Base-by-base conservation (phyloP, 2,888 invertebrate genomes). In the Nasonia oneida region DNA sequence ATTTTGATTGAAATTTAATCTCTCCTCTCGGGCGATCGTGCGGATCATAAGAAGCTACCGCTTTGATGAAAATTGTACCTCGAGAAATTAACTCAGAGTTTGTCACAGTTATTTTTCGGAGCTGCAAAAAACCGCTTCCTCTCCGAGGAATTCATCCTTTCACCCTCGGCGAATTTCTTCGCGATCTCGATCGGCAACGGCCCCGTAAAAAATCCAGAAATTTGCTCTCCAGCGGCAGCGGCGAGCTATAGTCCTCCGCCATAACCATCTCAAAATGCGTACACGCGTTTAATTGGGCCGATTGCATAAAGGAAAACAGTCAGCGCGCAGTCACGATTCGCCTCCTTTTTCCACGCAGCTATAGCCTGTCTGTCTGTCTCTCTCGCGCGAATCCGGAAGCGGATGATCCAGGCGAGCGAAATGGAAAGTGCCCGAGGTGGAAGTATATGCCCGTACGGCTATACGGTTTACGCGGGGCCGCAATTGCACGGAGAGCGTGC, bases 281-380 rank as follows among this genome's bases (percentile, higher is more conserved):
- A 37, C 3, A 15, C 18, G n/a, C 1, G 53, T 42, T 42, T 70
- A 83, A 77, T 83, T 83, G 73, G 79, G 71, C 6, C 78, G 83
- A 84, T 84, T 84, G 83, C 83, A 79, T 84, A 84, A 84, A 74
- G 8, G 74, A 78, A 84, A 84, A 78, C 15, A 74, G 33, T 70
- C 67, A 61, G 23, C 61, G 61, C 23, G 18, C 8, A 64, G 18
- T 18, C 64, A 3, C 71, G 71, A 15, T 73, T 15, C 37, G n/a
- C 18, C 39, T 73, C n/a, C 33, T n/a, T 61, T n/a, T 61, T n/a
- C n/a, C n/a, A 14, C 23, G 3, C 57, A 14, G 6, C n/a, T 14
- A 12, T 14, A 12, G 2, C 2, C n/a, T 57, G 18, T 3, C n/a
- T 23, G 3, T 61, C 57, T n/a, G 1, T 29, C 64, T 29, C 29